Evolutionary conservation across 2,888 invertebrate genomes (phyloP).

Genomic region (Ophioninae sp.): DNA sequence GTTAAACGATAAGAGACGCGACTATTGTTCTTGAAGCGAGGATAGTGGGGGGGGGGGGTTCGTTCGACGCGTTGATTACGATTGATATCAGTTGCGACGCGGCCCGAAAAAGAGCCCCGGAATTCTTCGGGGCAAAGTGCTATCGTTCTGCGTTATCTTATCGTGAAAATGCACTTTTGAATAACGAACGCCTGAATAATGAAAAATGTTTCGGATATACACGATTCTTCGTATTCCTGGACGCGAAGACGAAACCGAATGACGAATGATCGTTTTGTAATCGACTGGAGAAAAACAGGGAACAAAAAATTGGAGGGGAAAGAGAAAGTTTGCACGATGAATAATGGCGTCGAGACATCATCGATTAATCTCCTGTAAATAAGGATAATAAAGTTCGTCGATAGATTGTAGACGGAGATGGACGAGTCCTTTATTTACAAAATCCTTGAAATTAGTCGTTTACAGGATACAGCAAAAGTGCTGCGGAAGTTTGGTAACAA

Average conservation of each 20-base stretch:
- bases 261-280: constrained; percentile 44
- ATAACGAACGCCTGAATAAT: constrained; percentile 41
- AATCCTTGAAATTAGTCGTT: background rate
- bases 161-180: constrained; percentile 32
- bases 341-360: background rate
- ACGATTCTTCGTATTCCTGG: constrained; percentile 45
- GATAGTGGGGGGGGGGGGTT: no score
- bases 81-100: background rate
- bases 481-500: background rate
- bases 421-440: constrained; percentile 10
- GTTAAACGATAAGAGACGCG: constrained; percentile 25
- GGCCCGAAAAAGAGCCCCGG: background rate
- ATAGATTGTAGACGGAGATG: constrained; percentile 12
- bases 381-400: constrained; percentile 7
- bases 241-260: constrained; percentile 15
- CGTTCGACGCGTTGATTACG: background rate
- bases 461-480: background rate
- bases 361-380: constrained; percentile 11
- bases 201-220: constrained; percentile 33
- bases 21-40: background rate
- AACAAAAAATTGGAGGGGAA: background rate
- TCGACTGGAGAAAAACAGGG: background rate
- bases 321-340: background rate
- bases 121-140: background rate
- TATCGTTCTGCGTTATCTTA: background rate